Conservation (phyloP, 1,140 invertebrate genomes). For the Maconellicoccus hirsutus region DNA sequence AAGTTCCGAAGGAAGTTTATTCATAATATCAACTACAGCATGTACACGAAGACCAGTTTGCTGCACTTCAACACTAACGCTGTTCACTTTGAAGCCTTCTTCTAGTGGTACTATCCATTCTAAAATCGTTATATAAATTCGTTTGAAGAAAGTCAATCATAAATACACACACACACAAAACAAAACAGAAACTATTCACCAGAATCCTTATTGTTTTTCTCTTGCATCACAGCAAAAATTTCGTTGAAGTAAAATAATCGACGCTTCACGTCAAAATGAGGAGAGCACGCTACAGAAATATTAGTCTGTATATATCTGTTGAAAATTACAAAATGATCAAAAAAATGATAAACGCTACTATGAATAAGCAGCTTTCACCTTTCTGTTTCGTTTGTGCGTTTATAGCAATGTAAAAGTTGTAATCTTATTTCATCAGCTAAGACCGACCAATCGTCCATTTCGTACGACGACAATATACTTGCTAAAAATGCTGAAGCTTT, state of each 20-base stretch:
- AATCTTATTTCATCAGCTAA: conserved; percentile 68
- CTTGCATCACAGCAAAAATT: neutral
- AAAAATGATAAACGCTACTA: neutral
- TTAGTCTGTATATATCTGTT: neutral
- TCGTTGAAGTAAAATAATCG: neutral
- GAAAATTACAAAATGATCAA: neutral
- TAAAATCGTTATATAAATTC: neutral
- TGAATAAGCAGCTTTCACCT: conserved; percentile 33
- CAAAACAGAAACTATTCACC: neutral
- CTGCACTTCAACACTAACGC: neutral
- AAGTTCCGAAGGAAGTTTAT: neutral
- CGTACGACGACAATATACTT: conserved; percentile 74
- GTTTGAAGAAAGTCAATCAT: neutral
- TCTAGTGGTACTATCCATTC: neutral
- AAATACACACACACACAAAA: neutral
- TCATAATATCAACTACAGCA: neutral
- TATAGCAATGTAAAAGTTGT: conserved; percentile 75
- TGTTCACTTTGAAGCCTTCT: neutral
- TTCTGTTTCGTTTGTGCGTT: conserved; percentile 58
- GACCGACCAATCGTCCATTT: conserved; percentile 72
- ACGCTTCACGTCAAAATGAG: neutral
- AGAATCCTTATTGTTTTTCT: neutral
- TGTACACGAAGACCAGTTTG: neutral
- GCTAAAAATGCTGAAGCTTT: conserved; percentile 80
- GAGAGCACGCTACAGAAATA: neutral